Percentiles rank a stretch among this genome's conserved stretches.
Evolutionary conservation across 1,140 invertebrate genomes (phyloP).

Genomic region (Muscidifurax raptorellus): DNA sequence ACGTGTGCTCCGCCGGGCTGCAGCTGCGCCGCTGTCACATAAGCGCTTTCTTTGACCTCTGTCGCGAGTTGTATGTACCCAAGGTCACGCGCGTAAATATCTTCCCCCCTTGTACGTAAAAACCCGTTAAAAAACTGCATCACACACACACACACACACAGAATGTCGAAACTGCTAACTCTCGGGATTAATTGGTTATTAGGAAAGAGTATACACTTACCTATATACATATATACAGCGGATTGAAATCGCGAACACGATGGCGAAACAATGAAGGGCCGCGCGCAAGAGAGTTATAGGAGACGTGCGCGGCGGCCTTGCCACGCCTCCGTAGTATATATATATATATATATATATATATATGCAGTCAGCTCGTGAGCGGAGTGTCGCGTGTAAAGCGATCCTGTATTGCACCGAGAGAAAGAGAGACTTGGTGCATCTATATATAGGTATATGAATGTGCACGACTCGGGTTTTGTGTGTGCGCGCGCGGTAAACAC

Average conservation of each 20-base stretch:
- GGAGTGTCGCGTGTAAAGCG: conserved; percentile 30
- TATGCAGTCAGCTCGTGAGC: neutral
- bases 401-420: conserved; percentile 7
- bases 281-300: neutral
- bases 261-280: conserved; percentile 8
- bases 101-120: neutral
- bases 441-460: neutral
- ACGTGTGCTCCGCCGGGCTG: neutral
- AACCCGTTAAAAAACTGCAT: neutral
- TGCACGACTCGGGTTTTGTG: no score
- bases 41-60: conserved; percentile 41
- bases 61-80: neutral
- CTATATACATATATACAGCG: neutral
- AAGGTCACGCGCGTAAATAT: conserved; percentile 44
- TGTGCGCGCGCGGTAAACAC: neutral
- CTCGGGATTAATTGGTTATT: conserved; percentile 5
- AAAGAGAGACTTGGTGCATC: neutral
- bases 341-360: no score
- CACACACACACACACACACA: neutral
- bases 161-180: neutral
- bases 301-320: conserved; percentile 11
- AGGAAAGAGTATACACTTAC: neutral
- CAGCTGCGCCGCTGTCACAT: neutral
- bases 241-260: neutral
- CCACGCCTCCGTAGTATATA: conserved; percentile 47